Conservation (phyloP, 53 echinoderm and acorn worm genomes). For the Patiria pectinifera region DNA sequence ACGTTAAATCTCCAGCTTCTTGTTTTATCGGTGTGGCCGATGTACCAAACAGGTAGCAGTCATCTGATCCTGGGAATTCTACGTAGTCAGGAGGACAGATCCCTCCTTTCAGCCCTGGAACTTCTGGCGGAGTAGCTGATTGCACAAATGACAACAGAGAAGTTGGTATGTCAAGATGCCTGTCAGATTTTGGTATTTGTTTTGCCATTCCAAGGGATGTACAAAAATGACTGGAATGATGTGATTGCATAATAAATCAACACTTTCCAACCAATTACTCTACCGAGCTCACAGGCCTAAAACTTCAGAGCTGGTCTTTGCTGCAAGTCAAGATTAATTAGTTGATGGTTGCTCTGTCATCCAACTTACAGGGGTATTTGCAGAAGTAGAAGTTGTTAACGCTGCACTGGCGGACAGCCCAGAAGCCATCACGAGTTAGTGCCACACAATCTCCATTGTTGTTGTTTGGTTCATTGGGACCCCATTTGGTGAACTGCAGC, state of each 20-base stretch:
- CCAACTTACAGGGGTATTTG: conserved; percentile 29
- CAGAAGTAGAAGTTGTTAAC: conserved; percentile 5
- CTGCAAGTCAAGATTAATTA: too few relatives aligned
- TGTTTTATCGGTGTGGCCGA: not conserved
- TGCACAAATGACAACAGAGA: not conserved
- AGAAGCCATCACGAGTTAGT: conserved; percentile 20
- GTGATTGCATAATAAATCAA: too few relatives aligned
- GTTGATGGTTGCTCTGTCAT: not conserved
- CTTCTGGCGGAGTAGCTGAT: not conserved
- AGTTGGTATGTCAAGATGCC: not conserved
- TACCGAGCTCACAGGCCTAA: too few relatives aligned
- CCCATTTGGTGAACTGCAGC: conserved; percentile 33
- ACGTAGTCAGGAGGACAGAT: not conserved
- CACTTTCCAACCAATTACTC: too few relatives aligned
- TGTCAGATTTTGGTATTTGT: too few relatives aligned
- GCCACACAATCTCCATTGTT: conserved; percentile 45
- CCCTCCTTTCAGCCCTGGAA: not conserved
- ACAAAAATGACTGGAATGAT: too few relatives aligned
- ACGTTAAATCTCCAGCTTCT: not conserved
- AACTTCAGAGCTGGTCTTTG: too few relatives aligned
- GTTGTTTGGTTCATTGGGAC: conserved; percentile 33
- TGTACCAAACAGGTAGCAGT: conserved; percentile 23
- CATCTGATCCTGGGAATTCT: conserved; percentile 3
- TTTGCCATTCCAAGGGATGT: too few relatives aligned
- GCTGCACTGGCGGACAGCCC: conserved; percentile 15